Base-by-base conservation (phyloP, 2,797 vertebrate species). In the Amniataba percoides region DNA sequence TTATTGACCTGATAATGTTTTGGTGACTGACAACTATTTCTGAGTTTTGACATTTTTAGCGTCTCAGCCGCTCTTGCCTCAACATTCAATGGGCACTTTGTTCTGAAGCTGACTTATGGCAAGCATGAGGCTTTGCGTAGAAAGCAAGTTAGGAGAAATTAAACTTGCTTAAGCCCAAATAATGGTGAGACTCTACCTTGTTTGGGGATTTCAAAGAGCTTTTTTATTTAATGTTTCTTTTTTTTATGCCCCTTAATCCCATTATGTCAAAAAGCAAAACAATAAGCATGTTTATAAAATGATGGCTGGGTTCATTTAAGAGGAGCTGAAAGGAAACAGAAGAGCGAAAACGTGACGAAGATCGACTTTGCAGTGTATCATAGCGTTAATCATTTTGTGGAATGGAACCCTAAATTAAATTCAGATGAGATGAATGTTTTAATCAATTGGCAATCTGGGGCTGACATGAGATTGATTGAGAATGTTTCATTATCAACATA, bases 401-500 rank as follows among this genome's bases (percentile, higher is more conserved):
- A 87, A 86, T 85, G 71, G 53, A 86, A 87, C 45, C 74, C 71
- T 34, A 80, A 85, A 91, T 91, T 84, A 88, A 78, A 87, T 87
- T 86, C 75, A 85, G 70, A 85, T 84, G 82, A 87, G 80, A 89
- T 87, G 63, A 84, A 87, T 84, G 84, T 88, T 89, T 87, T 85
- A 90, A 92, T 93, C 84, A 93, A 78, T 87, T 79, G 74, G 70
- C 72, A 87, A 90, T 90, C 81, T 84, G 58, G 49, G 70, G 70
- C 53, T 83, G 87, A 86, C 86, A 83, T 69, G 53, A 78, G 84
- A 90, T 85, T 91, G 88, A 92, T 89, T 84, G 71, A 83, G 77
- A 86, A 80, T 61, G 77, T 86, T 90, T 88, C 69, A 86, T 88
- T 88, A 86, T 89, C 83, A 91, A 83, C 83, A 88, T 88, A 87